Base-by-base conservation (phyloP, 2,888 invertebrate species). In the Drosophila percnosoma region DNA sequence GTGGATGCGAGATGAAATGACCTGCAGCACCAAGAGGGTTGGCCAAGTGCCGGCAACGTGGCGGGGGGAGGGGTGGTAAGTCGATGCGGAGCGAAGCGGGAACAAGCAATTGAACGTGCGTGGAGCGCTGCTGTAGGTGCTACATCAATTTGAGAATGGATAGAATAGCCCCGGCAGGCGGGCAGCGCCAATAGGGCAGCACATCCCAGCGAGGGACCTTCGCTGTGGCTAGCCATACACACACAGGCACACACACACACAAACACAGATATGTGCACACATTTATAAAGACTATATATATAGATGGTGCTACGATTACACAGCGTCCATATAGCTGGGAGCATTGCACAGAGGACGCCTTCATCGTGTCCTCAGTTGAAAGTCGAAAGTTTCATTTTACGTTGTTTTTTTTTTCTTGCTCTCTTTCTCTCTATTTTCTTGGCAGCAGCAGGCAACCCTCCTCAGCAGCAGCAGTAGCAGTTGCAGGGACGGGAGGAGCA, bases 131-230 rank as follows among this genome's bases (percentile, higher is more conserved):
- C 82, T 82, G 69, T 89, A 89, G 85, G 89, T 85, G 85, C 87
- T 87, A 84, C 89, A 89, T 85, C 89, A 85, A 85, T 89, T 87
- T 87, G 80, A 78, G 73, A 83, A 83, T 87, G 80, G 84, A 69
- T 71, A 79, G 69, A 73, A 72, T 72, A 70, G 45, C 64, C 55
- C 55, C 62, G 49, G 21, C 72, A 52, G 73, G 61, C 72, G 68
- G 68, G 51, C 53, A 58, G 52, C 51, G 60, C 58, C 55, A 62
- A 49, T 51, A 42, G 54, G 52, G n/a, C 38, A 15, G 57, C 64
- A 77, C 82, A 80, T 74, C 78, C 73, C 69, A 62, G 52, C 58
- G 49, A 80, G 89, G 73, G 78, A 82, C 80, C 65, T 73, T 40
- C 69, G 60, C 63, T 64, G 45, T 53, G 66, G 73, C 52, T n/a